These are phyloP conservation scores for Hypomecis punctinalis DNA, from an alignment of 2,888 invertebrate species.

Conservation along the genomic window DNA sequence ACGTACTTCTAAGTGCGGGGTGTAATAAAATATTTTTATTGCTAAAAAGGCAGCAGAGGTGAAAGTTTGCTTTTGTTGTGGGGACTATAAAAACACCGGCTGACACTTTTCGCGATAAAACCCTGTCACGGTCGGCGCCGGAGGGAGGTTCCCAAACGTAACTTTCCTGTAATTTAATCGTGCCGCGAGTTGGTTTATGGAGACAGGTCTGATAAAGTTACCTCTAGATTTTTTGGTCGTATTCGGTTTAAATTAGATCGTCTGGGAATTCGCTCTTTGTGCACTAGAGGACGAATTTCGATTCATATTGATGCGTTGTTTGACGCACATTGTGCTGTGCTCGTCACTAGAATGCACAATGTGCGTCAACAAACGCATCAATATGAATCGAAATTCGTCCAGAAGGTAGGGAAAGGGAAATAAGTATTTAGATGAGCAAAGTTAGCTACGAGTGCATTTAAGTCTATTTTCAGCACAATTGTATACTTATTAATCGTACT, in stretches of 20 bases:
- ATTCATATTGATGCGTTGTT: not conserved
- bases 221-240: slow-evolving; percentile 26
- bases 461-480: no score
- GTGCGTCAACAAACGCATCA: no score
- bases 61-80: slow-evolving; percentile 76
- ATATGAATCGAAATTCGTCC: no score
- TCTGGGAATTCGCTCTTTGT: slow-evolving; percentile 24
- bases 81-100: slow-evolving; percentile 70
- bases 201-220: slow-evolving; percentile 36
- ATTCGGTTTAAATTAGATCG: slow-evolving; percentile 29
- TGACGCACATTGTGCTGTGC: no score
- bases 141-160: slow-evolving; percentile 48
- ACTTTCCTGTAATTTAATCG: slow-evolving; percentile 72
- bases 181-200: slow-evolving; percentile 35
- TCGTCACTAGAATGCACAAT: no score
- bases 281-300: not conserved
- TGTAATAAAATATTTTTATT: slow-evolving; percentile 71
- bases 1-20: slow-evolving; percentile 14
- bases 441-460: no score
- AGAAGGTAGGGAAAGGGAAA: no score
- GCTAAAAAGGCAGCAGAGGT: slow-evolving; percentile 66
- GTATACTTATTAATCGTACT: no score
- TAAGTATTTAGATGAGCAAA: no score
- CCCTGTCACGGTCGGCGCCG: slow-evolving; percentile 69
- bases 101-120: slow-evolving; percentile 79